Base-by-base conservation (phyloP, 1,140 invertebrate species). In the Chironomus striatipennis region DNA sequence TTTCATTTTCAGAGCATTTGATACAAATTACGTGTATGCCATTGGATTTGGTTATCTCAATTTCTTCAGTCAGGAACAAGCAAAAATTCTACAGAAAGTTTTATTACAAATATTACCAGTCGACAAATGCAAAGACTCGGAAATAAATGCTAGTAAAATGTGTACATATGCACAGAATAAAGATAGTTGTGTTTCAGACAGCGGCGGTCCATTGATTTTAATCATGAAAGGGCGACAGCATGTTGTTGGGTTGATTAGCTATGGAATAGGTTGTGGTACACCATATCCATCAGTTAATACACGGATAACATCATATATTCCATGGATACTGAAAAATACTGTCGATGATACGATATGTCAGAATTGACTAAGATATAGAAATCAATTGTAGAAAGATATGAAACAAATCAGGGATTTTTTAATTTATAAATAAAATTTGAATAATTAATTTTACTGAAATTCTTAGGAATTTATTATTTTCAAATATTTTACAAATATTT, bases 81-180 rank as follows among this genome's bases (percentile, higher is more conserved):
- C 65, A 7, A 20, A 15, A 70, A 70, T 20, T 20, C 18, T 70
- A 21, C 65, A 70, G 18, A 70, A 70, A 70, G 65, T 70, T 70
- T 70, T 17, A 20, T 18, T 70, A 3, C n/a, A 70, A 70, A 70
- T 70, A 18, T 20, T 70, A 10, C 65, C 65, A 4, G 18, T 1
- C 6, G 10, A 70, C 20, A 15, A 21, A 20, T 70, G 65, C 65
- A 9, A 70, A 70, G 65, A 70, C 18, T 70, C 65, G 7, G 8
- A 20, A 70, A 70, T 18, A 18, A 70, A 70, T 70, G 18, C 9
- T 9, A 21, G 18, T 18, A 70, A 70, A 18, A 70, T 70, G 17
- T 70, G 65, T 10, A 70, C 65, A 8, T 70, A 21, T 70, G 65
- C 5, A 6, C 17, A 70, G 7, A 10, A n/a, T 18, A 70, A 70